A percentile compares a stretch with the other conserved stretches of the same genome.
phyloP scores from a whole-genome alignment of 2,797 vertebrate species.

The Notamacropus eugenii region DNA sequence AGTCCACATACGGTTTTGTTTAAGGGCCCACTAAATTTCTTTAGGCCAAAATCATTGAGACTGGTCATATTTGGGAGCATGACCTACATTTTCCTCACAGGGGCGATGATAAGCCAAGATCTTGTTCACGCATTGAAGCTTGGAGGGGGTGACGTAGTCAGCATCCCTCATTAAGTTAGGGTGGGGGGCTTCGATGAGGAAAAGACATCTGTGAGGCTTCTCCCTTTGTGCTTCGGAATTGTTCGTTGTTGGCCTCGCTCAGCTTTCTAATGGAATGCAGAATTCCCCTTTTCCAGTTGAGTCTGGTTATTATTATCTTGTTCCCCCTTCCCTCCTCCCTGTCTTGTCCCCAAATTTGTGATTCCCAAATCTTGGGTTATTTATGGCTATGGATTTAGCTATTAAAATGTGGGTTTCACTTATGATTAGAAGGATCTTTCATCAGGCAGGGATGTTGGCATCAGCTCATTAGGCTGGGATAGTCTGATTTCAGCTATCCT shows the following conservation, averaged over 20 bases:
- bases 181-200: background rate
- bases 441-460: conserved; percentile 35
- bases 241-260: background rate
- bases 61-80: background rate
- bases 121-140: background rate
- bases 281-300: conserved; percentile 14
- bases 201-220: background rate
- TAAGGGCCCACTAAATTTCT: accelerated
- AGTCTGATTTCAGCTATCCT: background rate
- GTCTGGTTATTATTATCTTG: conserved; percentile 71
- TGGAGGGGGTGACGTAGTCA: background rate
- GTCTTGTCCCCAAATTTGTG: conserved; percentile 8
- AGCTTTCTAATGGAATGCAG: conserved; percentile 37
- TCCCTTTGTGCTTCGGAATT: background rate
- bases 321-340: background rate
- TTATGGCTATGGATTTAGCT: conserved; percentile 54
- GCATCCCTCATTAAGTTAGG: background rate
- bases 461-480: conserved; percentile 3
- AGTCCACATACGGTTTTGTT: background rate
- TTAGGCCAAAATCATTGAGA: accelerated
- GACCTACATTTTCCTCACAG: accelerated
- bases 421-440: conserved; percentile 42
- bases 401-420: conserved; percentile 32
- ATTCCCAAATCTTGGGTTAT: conserved; percentile 58
- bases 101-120: accelerated